Conservation (phyloP, 2,113 vertebrate genomes). For the Dolichallabes microphthalmus region DNA sequence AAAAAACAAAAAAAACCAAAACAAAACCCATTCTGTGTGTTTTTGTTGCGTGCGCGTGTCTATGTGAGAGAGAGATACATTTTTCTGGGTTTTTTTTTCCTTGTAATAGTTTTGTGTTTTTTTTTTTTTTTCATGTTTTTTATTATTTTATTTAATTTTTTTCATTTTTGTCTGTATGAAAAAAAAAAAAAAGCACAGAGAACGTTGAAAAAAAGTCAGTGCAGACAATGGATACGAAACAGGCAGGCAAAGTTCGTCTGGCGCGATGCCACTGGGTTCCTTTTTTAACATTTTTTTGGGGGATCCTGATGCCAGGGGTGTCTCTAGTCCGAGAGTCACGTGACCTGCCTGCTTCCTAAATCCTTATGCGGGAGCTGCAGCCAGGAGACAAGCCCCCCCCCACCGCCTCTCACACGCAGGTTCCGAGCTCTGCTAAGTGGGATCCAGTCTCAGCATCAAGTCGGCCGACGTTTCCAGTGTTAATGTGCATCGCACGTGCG, state of each 20-base stretch:
- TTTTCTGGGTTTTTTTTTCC: slow-evolving; percentile 58
- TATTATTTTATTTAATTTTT: slow-evolving; percentile 59
- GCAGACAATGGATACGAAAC: slow-evolving; percentile 75
- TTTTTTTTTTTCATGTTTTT: slow-evolving; percentile 58
- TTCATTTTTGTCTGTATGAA: slow-evolving; percentile 62
- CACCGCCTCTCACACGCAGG: slow-evolving; percentile 5
- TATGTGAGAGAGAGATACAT: slow-evolving; percentile 59
- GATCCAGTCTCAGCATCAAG: slow-evolving; percentile 57
- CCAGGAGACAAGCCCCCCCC: background rate
- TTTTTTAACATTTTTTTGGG: slow-evolving; percentile 14
- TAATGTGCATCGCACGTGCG: slow-evolving; percentile 6
- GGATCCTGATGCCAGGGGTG: slow-evolving; percentile 49
- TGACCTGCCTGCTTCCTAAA: slow-evolving; percentile 48
- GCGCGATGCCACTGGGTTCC: slow-evolving; percentile 54
- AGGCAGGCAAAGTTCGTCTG: slow-evolving; percentile 66
- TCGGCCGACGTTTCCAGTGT: slow-evolving; percentile 54
- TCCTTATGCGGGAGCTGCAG: slow-evolving; percentile 17
- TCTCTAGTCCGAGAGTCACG: slow-evolving; percentile 55
- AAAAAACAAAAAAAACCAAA: no score
- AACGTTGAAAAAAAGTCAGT: slow-evolving; percentile 74
- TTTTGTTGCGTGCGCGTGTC: slow-evolving; percentile 62
- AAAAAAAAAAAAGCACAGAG: slow-evolving; percentile 66
- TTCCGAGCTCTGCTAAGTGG: slow-evolving; percentile 51
- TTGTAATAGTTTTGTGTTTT: slow-evolving; percentile 61
- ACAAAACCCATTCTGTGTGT: slow-evolving; percentile 57